Conservation (phyloP, 2,797 vertebrate species). For the Schizopygopsis pylzovi region DNA sequence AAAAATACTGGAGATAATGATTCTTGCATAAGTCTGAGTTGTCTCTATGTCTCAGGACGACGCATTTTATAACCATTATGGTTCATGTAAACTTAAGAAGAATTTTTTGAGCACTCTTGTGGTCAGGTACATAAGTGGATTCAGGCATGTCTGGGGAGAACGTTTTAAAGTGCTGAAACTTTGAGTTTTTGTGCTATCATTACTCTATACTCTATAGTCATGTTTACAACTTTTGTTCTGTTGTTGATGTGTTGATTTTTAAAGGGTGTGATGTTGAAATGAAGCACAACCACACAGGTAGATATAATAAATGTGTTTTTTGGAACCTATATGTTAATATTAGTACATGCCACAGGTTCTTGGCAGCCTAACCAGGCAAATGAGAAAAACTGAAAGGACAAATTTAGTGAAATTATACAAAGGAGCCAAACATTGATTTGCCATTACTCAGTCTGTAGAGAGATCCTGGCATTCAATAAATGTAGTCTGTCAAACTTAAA, state of each 20-base stretch:
- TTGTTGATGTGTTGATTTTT: background rate
- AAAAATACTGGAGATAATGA: slow-evolving; percentile 79
- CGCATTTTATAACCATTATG: slow-evolving; percentile 62
- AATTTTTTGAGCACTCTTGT: slow-evolving; percentile 37
- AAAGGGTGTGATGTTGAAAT: background rate
- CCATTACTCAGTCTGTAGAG: background rate
- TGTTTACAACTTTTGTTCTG: background rate
- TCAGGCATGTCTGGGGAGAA: slow-evolving; percentile 35
- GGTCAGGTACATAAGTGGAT: slow-evolving; percentile 44
- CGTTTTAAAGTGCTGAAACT: slow-evolving; percentile 5
- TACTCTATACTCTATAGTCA: background rate
- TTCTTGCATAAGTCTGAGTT: slow-evolving; percentile 68
- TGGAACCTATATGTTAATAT: background rate
- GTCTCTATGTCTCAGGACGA: slow-evolving; percentile 47
- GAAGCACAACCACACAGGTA: background rate
- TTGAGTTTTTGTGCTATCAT: background rate
- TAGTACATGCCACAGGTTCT: background rate
- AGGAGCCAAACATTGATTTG: slow-evolving; percentile 14
- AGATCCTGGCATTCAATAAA: background rate
- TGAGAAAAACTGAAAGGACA: background rate
- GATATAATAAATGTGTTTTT: background rate
- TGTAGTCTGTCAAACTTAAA: slow-evolving; percentile 28
- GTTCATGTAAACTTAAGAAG: slow-evolving; percentile 56
- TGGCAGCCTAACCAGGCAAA: background rate
- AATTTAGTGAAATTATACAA: background rate